Evolutionary conservation across 2,113 vertebrate species (phyloP).

Genomic region (Odontesthes bonariensis): DNA sequence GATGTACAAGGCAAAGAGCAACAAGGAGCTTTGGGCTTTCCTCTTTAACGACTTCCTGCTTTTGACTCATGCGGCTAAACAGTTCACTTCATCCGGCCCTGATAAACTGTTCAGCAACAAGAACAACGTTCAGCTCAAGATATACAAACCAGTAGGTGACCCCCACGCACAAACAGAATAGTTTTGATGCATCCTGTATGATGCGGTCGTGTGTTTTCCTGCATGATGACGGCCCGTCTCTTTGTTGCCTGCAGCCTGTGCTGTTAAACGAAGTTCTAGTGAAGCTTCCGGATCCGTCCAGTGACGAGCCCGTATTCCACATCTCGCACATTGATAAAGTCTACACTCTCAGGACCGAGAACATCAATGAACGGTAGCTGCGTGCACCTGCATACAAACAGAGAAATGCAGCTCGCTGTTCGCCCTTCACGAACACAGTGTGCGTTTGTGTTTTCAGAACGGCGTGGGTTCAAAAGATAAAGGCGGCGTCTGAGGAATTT

Average conservation of each 20-base stretch:
- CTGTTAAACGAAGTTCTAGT: slow-evolving; percentile 96
- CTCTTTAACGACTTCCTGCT: slow-evolving; percentile 98
- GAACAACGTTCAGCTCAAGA: slow-evolving; percentile 92
- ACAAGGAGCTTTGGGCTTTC: slow-evolving; percentile 93
- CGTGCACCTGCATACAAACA: neutral
- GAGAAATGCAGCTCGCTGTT: neutral
- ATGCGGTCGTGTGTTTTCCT: neutral
- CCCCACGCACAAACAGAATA: neutral
- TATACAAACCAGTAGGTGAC: slow-evolving; percentile 93
- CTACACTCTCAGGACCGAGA: slow-evolving; percentile 92
- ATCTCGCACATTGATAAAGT: slow-evolving; percentile 97
- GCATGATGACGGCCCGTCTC: neutral
- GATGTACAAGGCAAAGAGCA: slow-evolving; percentile 94
- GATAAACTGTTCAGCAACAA: slow-evolving; percentile 95
- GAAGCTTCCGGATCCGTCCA: slow-evolving; percentile 94
- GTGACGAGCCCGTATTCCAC: slow-evolving; percentile 95
- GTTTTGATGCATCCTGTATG: neutral
- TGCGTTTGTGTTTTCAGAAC: slow-evolving; percentile 81
- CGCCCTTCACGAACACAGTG: neutral
- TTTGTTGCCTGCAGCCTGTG: slow-evolving; percentile 85
- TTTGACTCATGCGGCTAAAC: slow-evolving; percentile 90
- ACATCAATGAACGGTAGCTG: slow-evolving; percentile 93
- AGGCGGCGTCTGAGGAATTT: slow-evolving; percentile 91
- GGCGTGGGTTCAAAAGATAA: slow-evolving; percentile 98
- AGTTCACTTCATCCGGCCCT: slow-evolving; percentile 88